phyloP scores from a whole-genome alignment of 2,113 vertebrate genomes.

The Corythornis cristatus region DNA sequence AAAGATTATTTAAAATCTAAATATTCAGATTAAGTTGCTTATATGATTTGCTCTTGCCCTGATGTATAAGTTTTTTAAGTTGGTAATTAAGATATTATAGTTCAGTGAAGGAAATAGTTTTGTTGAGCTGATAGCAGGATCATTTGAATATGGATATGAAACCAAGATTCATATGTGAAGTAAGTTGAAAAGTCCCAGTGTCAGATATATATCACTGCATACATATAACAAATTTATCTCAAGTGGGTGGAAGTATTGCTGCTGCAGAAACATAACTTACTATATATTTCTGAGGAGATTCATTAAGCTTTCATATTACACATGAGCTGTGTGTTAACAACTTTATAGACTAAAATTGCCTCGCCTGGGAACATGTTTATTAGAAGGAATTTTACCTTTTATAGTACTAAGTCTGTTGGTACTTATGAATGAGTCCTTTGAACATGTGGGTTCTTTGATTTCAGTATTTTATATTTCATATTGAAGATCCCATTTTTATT shows the following conservation, averaged over 20 bases:
- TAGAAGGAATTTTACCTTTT: neutral
- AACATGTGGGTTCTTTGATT: neutral
- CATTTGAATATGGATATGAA: neutral
- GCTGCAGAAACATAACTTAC: neutral
- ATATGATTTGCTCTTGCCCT: neutral
- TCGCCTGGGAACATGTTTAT: neutral
- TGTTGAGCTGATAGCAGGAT: neutral
- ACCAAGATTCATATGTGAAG: neutral
- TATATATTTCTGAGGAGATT: neutral
- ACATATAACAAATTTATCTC: neutral
- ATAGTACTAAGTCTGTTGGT: neutral
- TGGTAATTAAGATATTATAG: neutral
- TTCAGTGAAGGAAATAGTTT: neutral
- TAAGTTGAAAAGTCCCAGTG: neutral
- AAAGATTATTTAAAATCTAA: neutral
- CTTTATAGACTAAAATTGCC: neutral
- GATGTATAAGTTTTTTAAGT: neutral
- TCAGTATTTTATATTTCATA: neutral
- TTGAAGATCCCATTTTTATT: neutral
- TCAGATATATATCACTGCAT: neutral
- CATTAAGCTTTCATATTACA: neutral
- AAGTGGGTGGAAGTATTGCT: neutral
- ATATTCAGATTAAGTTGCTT: neutral
- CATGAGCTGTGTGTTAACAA: accelerated
- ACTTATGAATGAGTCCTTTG: neutral